Conservation (phyloP, 1,140 invertebrate genomes). For the Choristoneura fumiferana region DNA sequence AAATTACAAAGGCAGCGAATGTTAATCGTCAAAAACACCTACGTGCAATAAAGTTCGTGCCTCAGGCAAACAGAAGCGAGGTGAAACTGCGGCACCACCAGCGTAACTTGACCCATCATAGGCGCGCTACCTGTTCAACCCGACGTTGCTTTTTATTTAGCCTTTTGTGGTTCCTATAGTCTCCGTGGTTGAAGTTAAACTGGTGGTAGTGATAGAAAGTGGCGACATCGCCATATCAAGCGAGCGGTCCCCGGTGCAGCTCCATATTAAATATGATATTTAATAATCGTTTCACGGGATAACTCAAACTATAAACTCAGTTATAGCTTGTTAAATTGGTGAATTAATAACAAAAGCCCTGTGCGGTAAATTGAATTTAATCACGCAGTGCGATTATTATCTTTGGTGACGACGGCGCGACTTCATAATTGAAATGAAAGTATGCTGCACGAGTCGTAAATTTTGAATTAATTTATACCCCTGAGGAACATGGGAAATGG, state of each 20-base stretch:
- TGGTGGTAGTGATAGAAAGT: conserved; percentile 52
- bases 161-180: conserved; percentile 22
- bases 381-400: conserved; percentile 30
- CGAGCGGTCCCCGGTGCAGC: conserved; percentile 33
- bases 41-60: conserved; percentile 49
- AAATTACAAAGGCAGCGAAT: conserved; percentile 36
- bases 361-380: conserved; percentile 3
- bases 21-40: conserved; percentile 38
- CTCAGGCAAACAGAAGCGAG: conserved; percentile 53
- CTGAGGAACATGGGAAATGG: no score
- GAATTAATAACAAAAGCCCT: conserved; percentile 1
- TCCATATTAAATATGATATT: conserved; percentile 53
- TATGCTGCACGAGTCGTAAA: background rate
- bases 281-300: conserved; percentile 41
- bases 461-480: no score
- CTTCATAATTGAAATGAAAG: background rate
- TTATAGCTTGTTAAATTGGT: conserved; percentile 6
- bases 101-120: conserved; percentile 31
- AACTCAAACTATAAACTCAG: background rate
- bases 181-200: conserved; percentile 33
- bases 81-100: conserved; percentile 50
- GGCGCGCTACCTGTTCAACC: conserved; percentile 29
- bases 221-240: conserved; percentile 49
- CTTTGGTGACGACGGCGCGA: conserved; percentile 22
- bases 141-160: background rate